phyloP scores from a whole-genome alignment of 2,113 vertebrate genomes.

The Natator depressus region DNA sequence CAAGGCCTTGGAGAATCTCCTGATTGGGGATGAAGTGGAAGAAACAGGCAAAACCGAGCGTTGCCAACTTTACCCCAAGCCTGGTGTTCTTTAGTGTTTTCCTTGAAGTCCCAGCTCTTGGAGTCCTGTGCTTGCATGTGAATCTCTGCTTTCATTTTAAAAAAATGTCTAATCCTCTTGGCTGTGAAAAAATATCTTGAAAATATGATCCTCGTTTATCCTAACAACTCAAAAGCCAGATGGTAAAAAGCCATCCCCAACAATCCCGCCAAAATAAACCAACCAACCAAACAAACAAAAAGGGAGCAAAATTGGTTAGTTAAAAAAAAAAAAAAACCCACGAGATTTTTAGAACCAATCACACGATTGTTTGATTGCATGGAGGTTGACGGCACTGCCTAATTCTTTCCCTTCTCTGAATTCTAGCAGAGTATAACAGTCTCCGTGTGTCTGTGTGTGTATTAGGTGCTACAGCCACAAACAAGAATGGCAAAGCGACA shows the following conservation, averaged over 20 bases:
- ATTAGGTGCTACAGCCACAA: neutral
- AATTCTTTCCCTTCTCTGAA: neutral
- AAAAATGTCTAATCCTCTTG: neutral
- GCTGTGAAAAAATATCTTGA: neutral
- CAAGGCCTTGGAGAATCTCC: neutral
- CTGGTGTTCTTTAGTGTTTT: neutral
- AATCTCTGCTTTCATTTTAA: neutral
- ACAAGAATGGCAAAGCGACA: accelerated
- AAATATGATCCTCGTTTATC: neutral
- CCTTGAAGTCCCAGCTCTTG: neutral
- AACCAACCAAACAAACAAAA: too few species aligned
- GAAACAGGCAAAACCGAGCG: neutral
- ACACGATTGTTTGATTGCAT: neutral
- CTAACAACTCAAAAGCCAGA: neutral
- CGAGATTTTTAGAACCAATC: neutral
- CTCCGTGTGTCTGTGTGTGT: too few species aligned
- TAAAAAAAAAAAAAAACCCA: too few species aligned
- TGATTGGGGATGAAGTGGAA: neutral
- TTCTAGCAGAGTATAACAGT: neutral
- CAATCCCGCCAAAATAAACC: too few species aligned
- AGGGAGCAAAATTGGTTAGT: too few species aligned
- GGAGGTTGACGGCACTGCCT: neutral
- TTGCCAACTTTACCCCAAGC: neutral
- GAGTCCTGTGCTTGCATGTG: neutral
- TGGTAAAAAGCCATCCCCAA: neutral